Evolutionary conservation across 2,797 vertebrate species (phyloP), one percentile per base, ranked within the genome.

Genomic region (Anabas testudineus): DNA sequence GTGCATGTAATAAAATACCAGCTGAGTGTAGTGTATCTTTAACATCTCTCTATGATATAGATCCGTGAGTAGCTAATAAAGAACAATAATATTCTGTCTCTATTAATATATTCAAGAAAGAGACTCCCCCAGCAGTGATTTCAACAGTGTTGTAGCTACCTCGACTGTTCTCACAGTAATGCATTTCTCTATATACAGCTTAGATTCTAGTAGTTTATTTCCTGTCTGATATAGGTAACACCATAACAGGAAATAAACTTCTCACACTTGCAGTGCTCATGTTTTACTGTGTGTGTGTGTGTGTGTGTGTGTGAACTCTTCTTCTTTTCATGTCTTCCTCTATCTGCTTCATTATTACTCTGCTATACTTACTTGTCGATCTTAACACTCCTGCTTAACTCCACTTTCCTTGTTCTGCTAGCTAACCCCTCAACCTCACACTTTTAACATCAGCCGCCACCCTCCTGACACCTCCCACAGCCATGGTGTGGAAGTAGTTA

Each of bases 401-500:
- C 58, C 53, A 47, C 30, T 26, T 65, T 19, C 36, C 37, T 60
- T 52, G 39, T 43, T 37, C 37, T 48, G 19, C 36, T 56, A 28
- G 73, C 62, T 67, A 54, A 82, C 22, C 45, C 37, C 54, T 22
- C 19, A 46, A 32, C 67, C 54, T 67, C 62, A 49, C 43, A 52
- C 69, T 60, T 55, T 74, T 65, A 69, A 70, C 54, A 32, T 81
- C 42, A 87, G 67, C 67, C 48, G 72, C 42, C 67, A 63, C 10
- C 74, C 67, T n/a, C 53, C 79, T 14, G 70, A 69, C 34, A 67
- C 48, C 57, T 67, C 47, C 19, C 48, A 52, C 61, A 55, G 63
- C 67, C 70, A 34, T 18, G 4, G 32, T 81, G 56, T 64, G 75
- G 73, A 78, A 58, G 54, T 82, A 80, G 78, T 75, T 79, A 84